phyloP scores from a whole-genome alignment of 2,888 invertebrate species.

The Scelioninae gen. 1 region DNA sequence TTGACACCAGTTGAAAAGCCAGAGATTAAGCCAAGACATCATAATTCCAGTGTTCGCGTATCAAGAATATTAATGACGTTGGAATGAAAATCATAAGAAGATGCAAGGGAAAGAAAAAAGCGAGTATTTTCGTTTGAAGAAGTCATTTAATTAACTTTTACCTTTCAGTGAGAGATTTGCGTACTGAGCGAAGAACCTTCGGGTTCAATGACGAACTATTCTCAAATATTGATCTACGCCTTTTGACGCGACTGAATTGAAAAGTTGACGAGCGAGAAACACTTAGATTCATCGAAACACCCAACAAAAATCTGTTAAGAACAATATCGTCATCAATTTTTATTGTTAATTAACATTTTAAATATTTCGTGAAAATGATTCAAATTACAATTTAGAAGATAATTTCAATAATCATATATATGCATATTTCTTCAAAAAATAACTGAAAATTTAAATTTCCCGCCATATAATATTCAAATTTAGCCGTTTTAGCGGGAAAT shows the following conservation, averaged over 20 bases:
- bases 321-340: background rate
- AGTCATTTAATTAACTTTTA: constrained; percentile 39
- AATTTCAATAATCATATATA: background rate
- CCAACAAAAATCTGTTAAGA: background rate
- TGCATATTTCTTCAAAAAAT: no score
- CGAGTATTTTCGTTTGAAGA: constrained; percentile 28
- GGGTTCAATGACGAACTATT: constrained; percentile 18
- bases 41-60: constrained; percentile 20
- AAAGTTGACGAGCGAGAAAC: background rate
- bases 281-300: background rate
- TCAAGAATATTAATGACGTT: constrained; percentile 23
- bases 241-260: constrained; percentile 22
- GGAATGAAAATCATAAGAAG: constrained; percentile 18
- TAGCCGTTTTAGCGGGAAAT: background rate
- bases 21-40: constrained; percentile 30
- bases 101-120: constrained; percentile 2
- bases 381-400: background rate
- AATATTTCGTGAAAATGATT: background rate
- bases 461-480: background rate
- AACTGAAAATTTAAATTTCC: background rate
- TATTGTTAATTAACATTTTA: background rate
- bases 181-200: constrained; percentile 23
- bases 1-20: constrained; percentile 21
- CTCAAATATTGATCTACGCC: constrained; percentile 30
- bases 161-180: constrained; percentile 35